Base-by-base conservation (phyloP, 2,888 invertebrate species). In the Nasonovia ribisnigri region DNA sequence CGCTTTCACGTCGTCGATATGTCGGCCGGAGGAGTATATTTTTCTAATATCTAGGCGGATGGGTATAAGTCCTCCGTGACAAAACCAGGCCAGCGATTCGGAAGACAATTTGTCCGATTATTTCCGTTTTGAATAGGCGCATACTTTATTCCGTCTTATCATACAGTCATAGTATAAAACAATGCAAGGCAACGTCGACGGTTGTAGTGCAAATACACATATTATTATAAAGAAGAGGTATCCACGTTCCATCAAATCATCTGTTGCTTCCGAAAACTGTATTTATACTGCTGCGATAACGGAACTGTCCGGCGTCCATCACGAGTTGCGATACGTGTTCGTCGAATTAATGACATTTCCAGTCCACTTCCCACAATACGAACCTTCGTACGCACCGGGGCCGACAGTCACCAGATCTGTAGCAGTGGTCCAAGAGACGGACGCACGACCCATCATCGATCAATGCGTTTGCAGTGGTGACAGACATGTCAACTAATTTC, bases 261-360 rank as follows among this genome's bases (percentile, higher is more conserved):
- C 36, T 77, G 77, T 24, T 42, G 77, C 36, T 42, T 20, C 90
- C 90, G 20, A 77, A 77, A 77, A 77, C 77, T 77, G 36, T 77
- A 77, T 36, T 77, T 36, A 77, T 77, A 77, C 36, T 77, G 77
- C 6, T 77, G 20, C 77, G 77, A 42, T 77, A 77, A 77, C 77
- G 77, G 77, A 77, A 36, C 77, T 77, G 77, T 77, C n/a, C 67
- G n/a, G n/a, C n/a, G n/a, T 67, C 77, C 36, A 77, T 77, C 77
- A 77, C 36, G 36, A 77, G 36, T 77, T 8, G 36, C 36, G 77
- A 77, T 77, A 77, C 77, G 36, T 36, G 77, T 77, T 36, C 77
- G 20, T 77, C 77, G 77, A 77, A 36, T 77, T 77, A 77, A 36
- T 77, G 77, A 77, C 36, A 77, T 77, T 77, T 77, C 77, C 77